A percentile compares a stretch with the other conserved stretches of the same genome.
Evolutionary conservation across 1,140 invertebrate genomes (phyloP).

Genomic region (Psilanteris sp.): DNA sequence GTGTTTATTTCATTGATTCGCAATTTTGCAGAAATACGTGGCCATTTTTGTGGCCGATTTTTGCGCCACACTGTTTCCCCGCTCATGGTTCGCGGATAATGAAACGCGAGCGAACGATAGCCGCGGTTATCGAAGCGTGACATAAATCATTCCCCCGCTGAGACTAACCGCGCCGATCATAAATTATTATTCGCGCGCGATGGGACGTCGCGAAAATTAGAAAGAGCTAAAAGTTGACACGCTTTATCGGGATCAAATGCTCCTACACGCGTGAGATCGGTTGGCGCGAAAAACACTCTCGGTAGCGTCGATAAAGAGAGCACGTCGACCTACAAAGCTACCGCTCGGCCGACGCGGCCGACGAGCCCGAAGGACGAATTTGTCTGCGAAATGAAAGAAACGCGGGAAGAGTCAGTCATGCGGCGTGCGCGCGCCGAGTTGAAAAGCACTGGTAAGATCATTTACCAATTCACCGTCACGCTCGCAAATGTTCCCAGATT

Average conservation of each 20-base stretch:
- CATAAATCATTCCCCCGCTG: no score
- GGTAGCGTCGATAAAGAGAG: constrained; percentile 46
- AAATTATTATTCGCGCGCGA: not conserved
- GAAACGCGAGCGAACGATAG: no score
- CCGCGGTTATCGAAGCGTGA: no score
- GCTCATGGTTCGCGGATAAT: no score
- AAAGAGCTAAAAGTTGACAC: constrained; percentile 19
- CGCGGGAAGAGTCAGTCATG: constrained; percentile 57
- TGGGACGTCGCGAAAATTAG: constrained; percentile 22
- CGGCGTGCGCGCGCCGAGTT: constrained; percentile 44
- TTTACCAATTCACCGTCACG: constrained; percentile 54
- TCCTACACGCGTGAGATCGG: constrained; percentile 33
- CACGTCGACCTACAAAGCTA: constrained; percentile 55
- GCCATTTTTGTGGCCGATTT: no score
- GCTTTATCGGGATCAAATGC: constrained; percentile 20
- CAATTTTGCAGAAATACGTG: no score
- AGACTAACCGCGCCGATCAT: no score
- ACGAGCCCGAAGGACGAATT: constrained; percentile 52
- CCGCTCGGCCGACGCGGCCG: constrained; percentile 13
- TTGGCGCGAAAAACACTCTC: constrained; percentile 21
- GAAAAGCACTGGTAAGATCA: constrained; percentile 43
- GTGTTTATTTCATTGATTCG: no score
- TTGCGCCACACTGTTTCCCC: no score
- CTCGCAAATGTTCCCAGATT: constrained; percentile 46
- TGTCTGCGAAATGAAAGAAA: constrained; percentile 68